phyloP scores from a whole-genome alignment of 1,140 invertebrate genomes.

The Yoshiicerus persimilis region DNA sequence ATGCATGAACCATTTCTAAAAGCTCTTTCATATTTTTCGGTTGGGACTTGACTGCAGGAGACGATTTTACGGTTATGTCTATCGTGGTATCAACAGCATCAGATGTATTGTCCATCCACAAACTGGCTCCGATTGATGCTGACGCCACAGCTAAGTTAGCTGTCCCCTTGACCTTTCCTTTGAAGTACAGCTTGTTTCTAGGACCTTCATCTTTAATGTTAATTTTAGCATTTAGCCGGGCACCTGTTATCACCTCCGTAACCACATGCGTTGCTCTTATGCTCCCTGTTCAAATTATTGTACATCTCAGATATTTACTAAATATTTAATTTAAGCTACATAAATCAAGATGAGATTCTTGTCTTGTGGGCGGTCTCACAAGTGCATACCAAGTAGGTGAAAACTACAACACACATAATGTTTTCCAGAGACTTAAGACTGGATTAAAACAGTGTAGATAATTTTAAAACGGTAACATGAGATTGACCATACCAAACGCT shows the following conservation, averaged over 20 bases:
- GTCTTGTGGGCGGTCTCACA: no score
- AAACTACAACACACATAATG: no score
- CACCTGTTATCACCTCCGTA: neutral
- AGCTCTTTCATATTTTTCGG: neutral
- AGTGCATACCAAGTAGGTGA: no score
- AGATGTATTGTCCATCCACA: neutral
- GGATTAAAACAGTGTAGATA: no score
- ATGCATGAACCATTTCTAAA: neutral
- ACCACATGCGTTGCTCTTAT: neutral
- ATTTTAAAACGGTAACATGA: no score
- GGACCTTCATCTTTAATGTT: neutral
- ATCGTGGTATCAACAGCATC: neutral
- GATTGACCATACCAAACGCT: no score
- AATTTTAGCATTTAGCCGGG: neutral
- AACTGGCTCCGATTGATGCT: neutral
- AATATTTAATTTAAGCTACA: no score
- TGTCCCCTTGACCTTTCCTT: neutral
- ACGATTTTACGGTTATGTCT: neutral
- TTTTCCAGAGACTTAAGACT: no score
- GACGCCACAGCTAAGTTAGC: neutral
- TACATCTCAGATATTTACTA: neutral
- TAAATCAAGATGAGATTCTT: no score
- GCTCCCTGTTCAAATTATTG: neutral
- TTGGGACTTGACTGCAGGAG: neutral
- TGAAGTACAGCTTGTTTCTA: neutral